phyloP scores from a whole-genome alignment of 2,113 vertebrate genomes.

The Mionectes macconnelli region DNA sequence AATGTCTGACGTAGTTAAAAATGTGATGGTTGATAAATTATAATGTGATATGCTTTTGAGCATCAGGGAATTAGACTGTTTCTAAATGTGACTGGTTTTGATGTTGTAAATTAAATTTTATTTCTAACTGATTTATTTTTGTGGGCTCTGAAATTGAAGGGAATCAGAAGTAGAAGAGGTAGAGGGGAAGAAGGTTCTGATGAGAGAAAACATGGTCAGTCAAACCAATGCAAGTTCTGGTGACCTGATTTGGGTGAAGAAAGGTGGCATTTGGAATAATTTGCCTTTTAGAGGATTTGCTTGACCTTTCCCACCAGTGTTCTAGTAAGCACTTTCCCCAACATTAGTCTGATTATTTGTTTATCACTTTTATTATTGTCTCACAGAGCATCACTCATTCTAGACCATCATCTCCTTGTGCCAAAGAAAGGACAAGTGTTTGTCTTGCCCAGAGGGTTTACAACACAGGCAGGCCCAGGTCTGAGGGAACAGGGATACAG shows the following conservation, averaged over 20 bases:
- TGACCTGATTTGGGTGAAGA: neutral
- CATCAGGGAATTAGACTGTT: constrained; percentile 20
- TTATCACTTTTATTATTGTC: neutral
- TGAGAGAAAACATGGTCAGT: neutral
- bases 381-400: neutral
- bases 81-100: constrained; percentile 28
- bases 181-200: neutral
- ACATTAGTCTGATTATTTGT: neutral
- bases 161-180: neutral
- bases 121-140: constrained; percentile 1
- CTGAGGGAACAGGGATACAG: neutral
- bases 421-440: neutral
- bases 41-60: constrained; percentile 23
- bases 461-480: neutral
- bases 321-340: neutral
- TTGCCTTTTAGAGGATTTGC: neutral
- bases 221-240: neutral
- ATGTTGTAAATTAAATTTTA: constrained; percentile 41
- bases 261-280: neutral
- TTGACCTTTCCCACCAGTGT: neutral
- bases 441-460: neutral
- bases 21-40: constrained; percentile 55
- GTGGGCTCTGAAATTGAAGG: neutral
- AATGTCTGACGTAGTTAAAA: constrained; percentile 57
- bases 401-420: neutral